A percentile compares a stretch with the other conserved stretches of the same genome.
phyloP scores from a whole-genome alignment of 2,113 vertebrate species.

The Sceloporus undulatus region DNA sequence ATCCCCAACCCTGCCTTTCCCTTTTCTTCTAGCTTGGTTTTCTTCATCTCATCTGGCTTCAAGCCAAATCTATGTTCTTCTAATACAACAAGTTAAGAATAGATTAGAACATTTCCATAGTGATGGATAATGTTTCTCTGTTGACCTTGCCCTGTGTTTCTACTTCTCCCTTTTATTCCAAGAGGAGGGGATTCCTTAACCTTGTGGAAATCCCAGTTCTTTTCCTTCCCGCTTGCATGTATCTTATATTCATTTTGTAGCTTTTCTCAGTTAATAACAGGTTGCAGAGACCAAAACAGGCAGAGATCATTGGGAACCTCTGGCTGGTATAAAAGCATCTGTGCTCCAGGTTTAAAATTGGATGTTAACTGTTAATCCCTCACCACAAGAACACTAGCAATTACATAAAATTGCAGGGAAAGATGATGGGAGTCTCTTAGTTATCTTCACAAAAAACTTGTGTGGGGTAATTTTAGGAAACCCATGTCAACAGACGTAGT shows the following conservation, averaged over 20 bases:
- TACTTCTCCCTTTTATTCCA: conserved; percentile 33
- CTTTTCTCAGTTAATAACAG: background rate
- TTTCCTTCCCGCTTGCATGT: conserved; percentile 24
- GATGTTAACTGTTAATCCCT: background rate
- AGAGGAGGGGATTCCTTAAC: conserved; percentile 46
- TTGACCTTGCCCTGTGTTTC: conserved; percentile 50
- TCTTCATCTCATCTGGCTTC: conserved; percentile 62
- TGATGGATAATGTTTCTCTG: conserved; percentile 64
- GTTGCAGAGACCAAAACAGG: too few relatives aligned
- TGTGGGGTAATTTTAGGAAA: too few relatives aligned
- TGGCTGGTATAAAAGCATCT: background rate
- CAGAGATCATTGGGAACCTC: background rate
- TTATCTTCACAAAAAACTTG: too few relatives aligned
- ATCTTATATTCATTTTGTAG: background rate
- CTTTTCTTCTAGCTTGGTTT: conserved; percentile 50
- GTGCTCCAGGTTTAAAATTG: background rate
- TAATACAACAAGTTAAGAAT: conserved; percentile 73
- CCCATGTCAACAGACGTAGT: background rate
- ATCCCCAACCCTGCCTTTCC: background rate
- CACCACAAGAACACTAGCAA: background rate
- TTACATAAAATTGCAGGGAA: background rate
- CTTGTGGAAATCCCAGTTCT: conserved; percentile 46
- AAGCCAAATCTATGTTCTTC: conserved; percentile 59
- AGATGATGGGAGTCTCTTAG: background rate
- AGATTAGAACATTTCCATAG: conserved; percentile 70